A percentile compares a stretch with the other conserved stretches of the same genome.
These are phyloP conservation scores for Cheilosia soror DNA, from an alignment of 2,888 invertebrate species.

Conservation along the genomic window DNA sequence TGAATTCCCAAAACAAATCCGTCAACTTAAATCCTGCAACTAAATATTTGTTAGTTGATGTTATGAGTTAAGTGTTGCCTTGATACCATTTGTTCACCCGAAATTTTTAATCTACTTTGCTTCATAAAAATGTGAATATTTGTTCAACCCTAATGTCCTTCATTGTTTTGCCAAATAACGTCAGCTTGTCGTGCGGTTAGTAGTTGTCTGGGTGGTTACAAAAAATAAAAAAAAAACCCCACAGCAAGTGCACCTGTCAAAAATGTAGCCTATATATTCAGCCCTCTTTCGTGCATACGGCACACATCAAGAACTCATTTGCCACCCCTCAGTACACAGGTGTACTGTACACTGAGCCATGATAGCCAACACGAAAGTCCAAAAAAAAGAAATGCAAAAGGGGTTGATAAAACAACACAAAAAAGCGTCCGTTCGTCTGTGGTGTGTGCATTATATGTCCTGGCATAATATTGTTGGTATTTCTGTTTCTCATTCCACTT, in stretches of 20 bases:
- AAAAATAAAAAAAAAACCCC: constrained; percentile 16
- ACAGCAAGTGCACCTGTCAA: constrained; percentile 64
- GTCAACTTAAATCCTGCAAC: too few species aligned
- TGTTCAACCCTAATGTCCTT: neutral
- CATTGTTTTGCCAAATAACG: constrained; percentile 8
- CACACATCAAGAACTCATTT: constrained; percentile 63
- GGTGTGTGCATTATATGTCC: constrained; percentile 19
- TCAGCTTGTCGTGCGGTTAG: constrained; percentile 55
- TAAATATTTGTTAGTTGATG: too few species aligned
- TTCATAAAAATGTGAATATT: neutral
- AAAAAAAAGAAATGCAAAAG: constrained; percentile 40
- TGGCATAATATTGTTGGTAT: constrained; percentile 31
- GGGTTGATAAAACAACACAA: constrained; percentile 49
- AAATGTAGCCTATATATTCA: constrained; percentile 49
- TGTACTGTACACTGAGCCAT: constrained; percentile 11
- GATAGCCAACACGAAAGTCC: constrained; percentile 46
- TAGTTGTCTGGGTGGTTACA: constrained; percentile 27
- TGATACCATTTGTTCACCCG: neutral
- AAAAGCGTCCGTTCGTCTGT: constrained; percentile 45
- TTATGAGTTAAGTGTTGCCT: neutral
- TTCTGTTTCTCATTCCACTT: constrained; percentile 29
- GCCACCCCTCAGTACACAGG: constrained; percentile 67
- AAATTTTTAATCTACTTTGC: neutral
- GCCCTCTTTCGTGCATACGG: constrained; percentile 59
- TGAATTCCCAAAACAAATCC: too few species aligned